Evolutionary conservation across 1,140 invertebrate genomes (phyloP).

Genomic region (Lethrus apterus): DNA sequence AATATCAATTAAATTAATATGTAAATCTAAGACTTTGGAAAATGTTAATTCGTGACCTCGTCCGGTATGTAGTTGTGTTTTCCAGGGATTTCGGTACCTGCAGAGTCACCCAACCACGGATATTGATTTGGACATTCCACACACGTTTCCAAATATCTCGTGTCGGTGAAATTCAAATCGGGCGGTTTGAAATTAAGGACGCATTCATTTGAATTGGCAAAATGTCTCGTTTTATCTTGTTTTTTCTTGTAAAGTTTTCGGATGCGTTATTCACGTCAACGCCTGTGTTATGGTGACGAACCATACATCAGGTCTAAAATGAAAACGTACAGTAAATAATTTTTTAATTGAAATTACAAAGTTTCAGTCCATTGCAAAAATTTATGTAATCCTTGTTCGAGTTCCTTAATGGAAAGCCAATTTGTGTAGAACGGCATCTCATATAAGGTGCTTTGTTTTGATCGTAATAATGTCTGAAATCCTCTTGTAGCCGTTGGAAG

Average conservation of each 20-base stretch:
- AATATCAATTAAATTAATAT: no score
- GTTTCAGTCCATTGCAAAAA: conserved; percentile 76
- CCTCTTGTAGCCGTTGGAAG: conserved; percentile 84
- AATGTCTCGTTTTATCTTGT: conserved; percentile 63
- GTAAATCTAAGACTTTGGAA: no score
- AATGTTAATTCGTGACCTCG: conserved; percentile 39
- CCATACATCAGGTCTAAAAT: conserved; percentile 72
- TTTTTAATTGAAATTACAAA: conserved; percentile 54
- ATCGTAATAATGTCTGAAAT: conserved; percentile 78
- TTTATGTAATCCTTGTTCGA: conserved; percentile 76
- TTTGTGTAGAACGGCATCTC: conserved; percentile 92
- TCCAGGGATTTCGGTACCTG: conserved; percentile 68
- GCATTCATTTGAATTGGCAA: conserved; percentile 74
- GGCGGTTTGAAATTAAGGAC: conserved; percentile 70
- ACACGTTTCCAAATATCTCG: conserved; percentile 83
- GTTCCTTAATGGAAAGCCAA: conserved; percentile 86
- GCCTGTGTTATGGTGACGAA: conserved; percentile 87
- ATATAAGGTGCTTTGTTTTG: conserved; percentile 86
- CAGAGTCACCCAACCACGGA: conserved; percentile 79
- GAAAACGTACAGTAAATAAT: conserved; percentile 1
- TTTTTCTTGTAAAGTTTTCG: conserved; percentile 58
- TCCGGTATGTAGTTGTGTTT: conserved; percentile 77
- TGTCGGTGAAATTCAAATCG: conserved; percentile 67
- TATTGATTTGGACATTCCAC: conserved; percentile 78
- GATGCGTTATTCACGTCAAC: conserved; percentile 85